Conservation (phyloP, 1,140 invertebrate species). For the Cydia strobilella region DNA sequence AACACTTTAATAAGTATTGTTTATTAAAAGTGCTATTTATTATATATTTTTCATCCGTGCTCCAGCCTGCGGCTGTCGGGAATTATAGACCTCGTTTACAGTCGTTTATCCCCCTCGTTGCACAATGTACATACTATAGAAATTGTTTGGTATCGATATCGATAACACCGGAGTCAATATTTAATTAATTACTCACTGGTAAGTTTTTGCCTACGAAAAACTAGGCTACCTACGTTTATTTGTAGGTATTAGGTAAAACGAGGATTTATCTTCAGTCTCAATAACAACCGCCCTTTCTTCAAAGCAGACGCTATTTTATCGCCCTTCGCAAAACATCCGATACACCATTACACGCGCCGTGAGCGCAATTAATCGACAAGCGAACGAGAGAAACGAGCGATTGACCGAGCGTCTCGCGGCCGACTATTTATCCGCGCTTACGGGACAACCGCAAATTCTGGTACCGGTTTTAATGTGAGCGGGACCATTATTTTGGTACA, state of each 20-base stretch:
- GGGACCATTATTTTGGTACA: conserved; percentile 2
- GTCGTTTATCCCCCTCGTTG: too few species aligned
- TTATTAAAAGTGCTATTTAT: too few species aligned
- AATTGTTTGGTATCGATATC: too few species aligned
- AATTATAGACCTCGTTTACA: too few species aligned
- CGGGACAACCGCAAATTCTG: background rate
- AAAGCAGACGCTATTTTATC: conserved; percentile 1
- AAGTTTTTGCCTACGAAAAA: too few species aligned
- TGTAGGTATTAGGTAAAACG: background rate
- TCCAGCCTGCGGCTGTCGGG: too few species aligned
- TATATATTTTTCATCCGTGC: too few species aligned
- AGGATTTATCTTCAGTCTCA: background rate
- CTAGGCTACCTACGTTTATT: background rate
- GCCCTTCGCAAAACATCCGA: background rate
- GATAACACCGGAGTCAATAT: too few species aligned
- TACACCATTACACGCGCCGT: background rate
- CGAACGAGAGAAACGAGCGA: background rate
- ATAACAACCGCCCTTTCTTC: background rate
- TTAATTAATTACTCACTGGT: too few species aligned
- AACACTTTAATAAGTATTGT: too few species aligned
- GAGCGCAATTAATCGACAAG: conserved; percentile 4
- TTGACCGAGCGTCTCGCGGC: background rate
- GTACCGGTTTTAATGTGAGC: background rate
- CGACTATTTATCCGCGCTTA: conserved; percentile 13
- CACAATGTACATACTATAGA: too few species aligned